Base-by-base conservation (phyloP, 2,113 vertebrate species). In the Muntiacus reevesi region DNA sequence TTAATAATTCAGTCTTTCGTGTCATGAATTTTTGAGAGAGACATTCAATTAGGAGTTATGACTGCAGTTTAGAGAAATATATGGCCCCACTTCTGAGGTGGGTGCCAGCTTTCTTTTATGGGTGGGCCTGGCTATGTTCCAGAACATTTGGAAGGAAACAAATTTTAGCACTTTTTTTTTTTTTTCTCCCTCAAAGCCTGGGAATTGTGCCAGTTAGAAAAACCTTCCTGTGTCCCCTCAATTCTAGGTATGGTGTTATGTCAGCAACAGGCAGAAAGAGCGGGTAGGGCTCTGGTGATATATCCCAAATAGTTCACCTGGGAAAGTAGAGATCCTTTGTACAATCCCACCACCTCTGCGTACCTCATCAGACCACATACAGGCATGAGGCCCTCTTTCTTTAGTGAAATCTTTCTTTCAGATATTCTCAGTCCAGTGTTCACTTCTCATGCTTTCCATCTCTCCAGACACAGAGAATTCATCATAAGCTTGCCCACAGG, bases 21-120 rank as follows among this genome's bases (percentile, higher is more conserved):
- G 89, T 95, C 93, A 79, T 95, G 91, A 97, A 95, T 97, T 96
- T 98, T 96, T 97, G 92, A 95, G 91, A 59, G 95, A 97, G 95
- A 89, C 86, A 76, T 94, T 97, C 90, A 96, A 96, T 96, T 97
- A 96, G 89, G 79, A 97, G 67, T 98, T 94, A 96, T 92, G 78
- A 71, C 82, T 79, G 67, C 55, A 87, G 86, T 97, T 96, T 89
- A 96, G 92, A 93, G 95, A 94, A 93, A 87, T 76, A 59, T n/a
- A 95, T 36, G 3, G 47, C 71, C 83, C 91, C 40, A 12, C 36
- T 52, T 78, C 25, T 55, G 95, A 97, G 78, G 55, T 87, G 83
- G 83, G 84, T 90, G 97, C 96, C 97, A 97, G 55, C 94, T 88
- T 40, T 96, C 85, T 91, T 96, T 97, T 97, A 98, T 94, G 94